Evolutionary conservation across 2,113 vertebrate genomes (phyloP).

Genomic region (Rattus rattus): DNA sequence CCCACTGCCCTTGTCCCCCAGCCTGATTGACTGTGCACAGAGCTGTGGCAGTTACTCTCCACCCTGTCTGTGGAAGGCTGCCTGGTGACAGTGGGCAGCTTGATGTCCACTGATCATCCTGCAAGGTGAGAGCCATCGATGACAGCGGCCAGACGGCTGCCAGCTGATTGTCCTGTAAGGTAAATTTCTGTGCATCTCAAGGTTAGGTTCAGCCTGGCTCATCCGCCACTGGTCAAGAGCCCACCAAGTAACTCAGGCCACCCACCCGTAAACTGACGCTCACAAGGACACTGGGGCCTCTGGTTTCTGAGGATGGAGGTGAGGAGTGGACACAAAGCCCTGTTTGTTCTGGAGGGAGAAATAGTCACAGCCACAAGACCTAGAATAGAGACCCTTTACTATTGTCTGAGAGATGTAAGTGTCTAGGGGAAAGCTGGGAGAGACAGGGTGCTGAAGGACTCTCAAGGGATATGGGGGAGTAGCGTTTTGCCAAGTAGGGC

Average conservation of each 20-base stretch:
- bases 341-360: background rate
- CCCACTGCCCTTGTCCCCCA: background rate
- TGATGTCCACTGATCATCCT: background rate
- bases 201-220: background rate
- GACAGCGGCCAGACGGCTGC: background rate
- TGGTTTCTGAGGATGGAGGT: background rate
- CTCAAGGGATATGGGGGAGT: accelerated
- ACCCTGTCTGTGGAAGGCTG: background rate
- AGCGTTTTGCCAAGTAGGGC: background rate
- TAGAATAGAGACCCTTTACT: background rate
- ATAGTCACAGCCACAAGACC: too few species aligned
- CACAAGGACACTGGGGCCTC: background rate
- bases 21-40: background rate
- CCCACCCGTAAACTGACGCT: background rate
- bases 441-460: too few species aligned
- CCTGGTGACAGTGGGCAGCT: background rate
- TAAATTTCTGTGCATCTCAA: background rate
- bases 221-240: too few species aligned
- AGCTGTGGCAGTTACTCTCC: background rate
- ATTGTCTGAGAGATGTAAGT: background rate
- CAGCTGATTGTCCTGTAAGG: background rate
- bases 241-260: background rate
- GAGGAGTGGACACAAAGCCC: background rate
- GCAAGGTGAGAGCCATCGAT: background rate
- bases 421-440: background rate